Evolutionary conservation across 2,888 invertebrate genomes (phyloP), one percentile per base, ranked within the genome.

Genomic region (Ophion obscuratus): DNA sequence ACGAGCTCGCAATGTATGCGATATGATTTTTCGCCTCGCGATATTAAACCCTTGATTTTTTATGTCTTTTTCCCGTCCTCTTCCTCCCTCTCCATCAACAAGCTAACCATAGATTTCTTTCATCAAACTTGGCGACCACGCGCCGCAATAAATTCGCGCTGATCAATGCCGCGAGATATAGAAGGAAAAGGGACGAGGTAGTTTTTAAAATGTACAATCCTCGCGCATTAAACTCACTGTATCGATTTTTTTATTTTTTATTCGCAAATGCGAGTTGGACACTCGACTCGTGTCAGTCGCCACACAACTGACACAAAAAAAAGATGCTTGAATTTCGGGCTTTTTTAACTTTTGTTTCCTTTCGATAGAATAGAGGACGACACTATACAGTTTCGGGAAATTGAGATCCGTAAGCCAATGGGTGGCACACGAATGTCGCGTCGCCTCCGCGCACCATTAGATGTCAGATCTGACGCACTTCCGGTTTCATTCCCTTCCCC

Each of bases 211-310:
- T 75, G 20, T 74, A 11, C n/a, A 47, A 53, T 36, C 61, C 31
- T 61, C 62, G 24, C n/a, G 61, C 67, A 44, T 78, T 36, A 11
- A 64, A 47, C 62, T 77, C 78, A 74, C 59, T 53, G 53, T 14
- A 53, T 53, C 17, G 57, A 53, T 68, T 73, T 80, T 84, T 71
- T 68, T 61, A 10, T 59, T 40, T 40, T 36, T 67, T 40, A 20
- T 40, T 67, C 64, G 64, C 27, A 31, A 31, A 66, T 31, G 17
- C 17, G 17, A 67, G 36, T 67, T 67, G 14, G 64, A 64, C 64
- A 61, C 64, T 64, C 27, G 20, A 61, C 20, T 27, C 64, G 64
- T 27, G 24, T 67, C 67, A 40, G 40, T 40, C 67, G 36, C 40
- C 40, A 31, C 36, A 67, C 36, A 67, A 67, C 67, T 40, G 67